Evolutionary conservation across 2,113 vertebrate species (phyloP).

Genomic region (Daboia siamensis): DNA sequence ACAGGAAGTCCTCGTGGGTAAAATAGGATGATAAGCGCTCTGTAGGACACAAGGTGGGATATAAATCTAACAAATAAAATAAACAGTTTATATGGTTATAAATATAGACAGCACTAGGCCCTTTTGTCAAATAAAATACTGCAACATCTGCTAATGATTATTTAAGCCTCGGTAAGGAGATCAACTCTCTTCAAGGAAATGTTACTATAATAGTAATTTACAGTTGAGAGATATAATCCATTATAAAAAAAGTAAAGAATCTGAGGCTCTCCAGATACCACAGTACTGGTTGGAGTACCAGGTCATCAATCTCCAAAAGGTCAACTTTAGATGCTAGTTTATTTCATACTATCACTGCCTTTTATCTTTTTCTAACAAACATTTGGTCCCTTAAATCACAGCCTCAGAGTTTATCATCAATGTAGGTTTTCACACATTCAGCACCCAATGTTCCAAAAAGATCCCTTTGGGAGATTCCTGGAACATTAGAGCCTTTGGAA

Average conservation of each 20-base stretch:
- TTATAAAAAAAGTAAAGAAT: background rate
- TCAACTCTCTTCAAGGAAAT: background rate
- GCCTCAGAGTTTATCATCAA: background rate
- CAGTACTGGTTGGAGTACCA: background rate
- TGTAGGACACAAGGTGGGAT: background rate
- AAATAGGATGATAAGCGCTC: background rate
- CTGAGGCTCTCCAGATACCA: background rate
- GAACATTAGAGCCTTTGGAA: background rate
- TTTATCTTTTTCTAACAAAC: background rate
- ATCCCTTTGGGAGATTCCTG: background rate
- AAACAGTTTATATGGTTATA: background rate
- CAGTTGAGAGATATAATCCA: background rate
- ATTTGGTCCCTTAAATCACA: background rate
- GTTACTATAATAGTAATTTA: background rate
- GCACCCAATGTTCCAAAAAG: background rate
- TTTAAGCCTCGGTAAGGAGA: background rate
- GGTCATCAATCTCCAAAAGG: background rate
- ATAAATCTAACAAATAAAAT: background rate
- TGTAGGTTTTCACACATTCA: background rate
- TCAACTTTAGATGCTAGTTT: background rate
- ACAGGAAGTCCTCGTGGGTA: background rate
- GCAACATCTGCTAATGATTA: background rate
- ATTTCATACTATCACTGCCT: background rate
- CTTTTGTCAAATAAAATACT: background rate
- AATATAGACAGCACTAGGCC: background rate